Conservation (phyloP, 2,797 vertebrate species). For the Parotocinclus haroldoi region DNA sequence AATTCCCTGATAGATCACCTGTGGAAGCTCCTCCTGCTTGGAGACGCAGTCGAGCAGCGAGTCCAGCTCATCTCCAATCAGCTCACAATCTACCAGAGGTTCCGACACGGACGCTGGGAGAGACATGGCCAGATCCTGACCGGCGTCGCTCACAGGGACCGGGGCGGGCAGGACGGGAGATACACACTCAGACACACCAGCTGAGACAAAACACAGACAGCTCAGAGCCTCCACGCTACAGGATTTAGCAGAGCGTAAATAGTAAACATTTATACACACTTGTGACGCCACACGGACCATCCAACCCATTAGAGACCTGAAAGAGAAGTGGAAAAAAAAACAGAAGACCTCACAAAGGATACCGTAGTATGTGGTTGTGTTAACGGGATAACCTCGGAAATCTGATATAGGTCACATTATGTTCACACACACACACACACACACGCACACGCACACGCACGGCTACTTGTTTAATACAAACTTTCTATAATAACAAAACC, state of each 20-base stretch:
- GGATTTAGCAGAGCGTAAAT: too few relatives aligned
- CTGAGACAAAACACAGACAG: conserved; percentile 9
- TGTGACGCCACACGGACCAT: conserved; percentile 73
- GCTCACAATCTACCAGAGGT: conserved; percentile 75
- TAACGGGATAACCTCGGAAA: too few relatives aligned
- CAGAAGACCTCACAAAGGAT: too few relatives aligned
- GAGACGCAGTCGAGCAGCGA: conserved; percentile 79
- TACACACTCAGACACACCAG: conserved; percentile 39
- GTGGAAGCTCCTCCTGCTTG: conserved; percentile 33
- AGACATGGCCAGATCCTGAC: conserved; percentile 53
- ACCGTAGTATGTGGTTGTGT: too few relatives aligned
- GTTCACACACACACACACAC: too few relatives aligned
- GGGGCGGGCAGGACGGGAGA: conserved; percentile 20
- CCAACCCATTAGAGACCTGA: conserved; percentile 74
- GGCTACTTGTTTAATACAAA: too few relatives aligned
- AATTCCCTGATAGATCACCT: not conserved
- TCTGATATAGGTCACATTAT: too few relatives aligned
- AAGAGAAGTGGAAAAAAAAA: not conserved
- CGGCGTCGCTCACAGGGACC: conserved; percentile 56
- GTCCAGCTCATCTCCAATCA: conserved; percentile 90
- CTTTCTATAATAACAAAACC: too few relatives aligned
- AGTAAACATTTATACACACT: conserved; percentile 63
- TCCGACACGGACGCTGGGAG: conserved; percentile 63
- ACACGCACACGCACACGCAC: too few relatives aligned
- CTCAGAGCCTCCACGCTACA: too few relatives aligned